These are phyloP conservation scores for Sesamia inferens DNA, from an alignment of 2,888 invertebrate genomes.

Conservation along the genomic window DNA sequence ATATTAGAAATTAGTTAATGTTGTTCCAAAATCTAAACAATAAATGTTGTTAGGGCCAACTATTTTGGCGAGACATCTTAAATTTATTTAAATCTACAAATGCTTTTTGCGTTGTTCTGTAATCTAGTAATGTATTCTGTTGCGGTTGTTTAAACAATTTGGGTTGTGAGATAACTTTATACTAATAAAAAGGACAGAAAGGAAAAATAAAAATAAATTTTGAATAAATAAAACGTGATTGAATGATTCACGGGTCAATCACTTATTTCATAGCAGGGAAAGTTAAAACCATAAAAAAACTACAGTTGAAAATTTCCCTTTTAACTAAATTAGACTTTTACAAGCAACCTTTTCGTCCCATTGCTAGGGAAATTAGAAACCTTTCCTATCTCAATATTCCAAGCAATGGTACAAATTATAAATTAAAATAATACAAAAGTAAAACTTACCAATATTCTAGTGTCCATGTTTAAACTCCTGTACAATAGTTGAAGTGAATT, in stretches of 20 bases:
- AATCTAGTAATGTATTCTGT: neutral
- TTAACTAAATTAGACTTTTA: neutral
- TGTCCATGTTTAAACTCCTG: slow-evolving; percentile 73
- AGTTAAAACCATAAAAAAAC: neutral
- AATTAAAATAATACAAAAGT: neutral
- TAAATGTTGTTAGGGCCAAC: neutral
- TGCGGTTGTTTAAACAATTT: neutral
- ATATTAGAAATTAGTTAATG: no score
- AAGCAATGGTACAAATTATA: neutral
- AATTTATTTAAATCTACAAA: neutral
- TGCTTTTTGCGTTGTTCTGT: neutral
- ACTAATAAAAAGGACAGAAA: neutral
- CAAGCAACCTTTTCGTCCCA: neutral
- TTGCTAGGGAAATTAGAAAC: neutral
- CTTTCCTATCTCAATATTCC: no score
- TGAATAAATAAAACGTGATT: no score
- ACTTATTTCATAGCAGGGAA: neutral
- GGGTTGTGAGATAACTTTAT: neutral
- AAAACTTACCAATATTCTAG: slow-evolving; percentile 78
- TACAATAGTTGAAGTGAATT: slow-evolving; percentile 64
- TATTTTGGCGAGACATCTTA: neutral
- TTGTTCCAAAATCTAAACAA: no score
- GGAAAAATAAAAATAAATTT: no score
- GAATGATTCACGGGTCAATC: neutral
- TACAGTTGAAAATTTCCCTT: neutral